phyloP scores from a whole-genome alignment of 2,888 invertebrate species.

The Seira sanloemensis region DNA sequence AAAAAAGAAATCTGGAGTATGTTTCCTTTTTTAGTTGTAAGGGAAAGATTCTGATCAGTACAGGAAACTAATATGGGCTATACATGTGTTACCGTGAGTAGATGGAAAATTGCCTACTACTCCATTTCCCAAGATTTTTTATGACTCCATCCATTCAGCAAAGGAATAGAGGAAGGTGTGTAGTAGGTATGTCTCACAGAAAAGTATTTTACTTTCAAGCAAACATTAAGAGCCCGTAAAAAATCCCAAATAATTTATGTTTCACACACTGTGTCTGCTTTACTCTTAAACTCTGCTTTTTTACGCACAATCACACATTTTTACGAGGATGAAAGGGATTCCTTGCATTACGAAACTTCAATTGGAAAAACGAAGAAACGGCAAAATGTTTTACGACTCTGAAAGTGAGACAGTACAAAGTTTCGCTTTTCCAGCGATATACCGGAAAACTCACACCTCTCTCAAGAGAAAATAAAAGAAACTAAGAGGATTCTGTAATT shows the following conservation, averaged over 20 bases:
- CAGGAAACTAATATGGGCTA: background rate
- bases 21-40: background rate
- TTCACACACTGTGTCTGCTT: conserved; percentile 29
- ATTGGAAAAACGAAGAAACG: conserved; percentile 3
- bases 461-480: background rate
- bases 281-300: background rate
- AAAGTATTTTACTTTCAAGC: background rate
- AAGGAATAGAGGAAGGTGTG: background rate
- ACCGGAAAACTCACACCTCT: conserved; percentile 21
- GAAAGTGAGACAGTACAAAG: conserved; percentile 3
- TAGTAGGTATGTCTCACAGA: conserved; percentile 17
- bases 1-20: too few relatives aligned
- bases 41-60: conserved; percentile 4
- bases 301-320: conserved; percentile 29
- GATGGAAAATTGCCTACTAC: conserved; percentile 7
- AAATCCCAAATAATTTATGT: conserved; percentile 58
- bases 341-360: conserved; percentile 19
- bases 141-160: conserved; percentile 16
- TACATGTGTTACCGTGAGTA: conserved; percentile 31
- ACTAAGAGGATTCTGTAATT: too few relatives aligned
- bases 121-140: background rate
- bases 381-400: conserved; percentile 38
- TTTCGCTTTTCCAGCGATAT: conserved; percentile 7
- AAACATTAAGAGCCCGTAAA: conserved; percentile 31
- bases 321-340: conserved; percentile 34